These are phyloP conservation scores for Paguma larvata DNA, from an alignment of 2,797 vertebrate species.

Conservation along the genomic window DNA sequence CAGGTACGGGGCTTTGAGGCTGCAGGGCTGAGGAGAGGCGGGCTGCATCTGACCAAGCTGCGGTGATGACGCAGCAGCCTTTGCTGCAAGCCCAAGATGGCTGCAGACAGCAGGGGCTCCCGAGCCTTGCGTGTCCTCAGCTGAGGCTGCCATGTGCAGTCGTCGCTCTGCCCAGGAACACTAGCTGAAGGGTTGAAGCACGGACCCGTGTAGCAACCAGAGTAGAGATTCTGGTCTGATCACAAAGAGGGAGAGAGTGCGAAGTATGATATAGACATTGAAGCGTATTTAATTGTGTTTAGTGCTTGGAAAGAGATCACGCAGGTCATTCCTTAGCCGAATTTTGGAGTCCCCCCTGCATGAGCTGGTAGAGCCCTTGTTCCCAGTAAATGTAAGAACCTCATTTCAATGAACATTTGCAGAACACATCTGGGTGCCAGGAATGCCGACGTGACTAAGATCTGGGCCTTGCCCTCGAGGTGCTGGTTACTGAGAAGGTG, in stretches of 20 bases:
- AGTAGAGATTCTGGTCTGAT: not conserved
- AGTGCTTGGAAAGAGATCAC: not conserved
- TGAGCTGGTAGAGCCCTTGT: not conserved
- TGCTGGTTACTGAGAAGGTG: not conserved
- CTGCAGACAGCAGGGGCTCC: not conserved
- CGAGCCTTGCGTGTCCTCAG: not conserved
- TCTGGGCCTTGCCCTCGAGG: accelerated
- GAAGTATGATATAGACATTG: not conserved
- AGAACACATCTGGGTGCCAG: not conserved
- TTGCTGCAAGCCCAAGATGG: not conserved
- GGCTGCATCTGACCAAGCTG: not conserved
- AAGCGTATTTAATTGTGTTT: not conserved
- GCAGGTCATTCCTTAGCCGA: not conserved
- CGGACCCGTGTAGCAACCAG: not conserved
- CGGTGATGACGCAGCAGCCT: not conserved
- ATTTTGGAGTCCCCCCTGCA: not conserved
- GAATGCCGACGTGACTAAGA: not conserved
- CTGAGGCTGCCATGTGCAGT: not conserved
- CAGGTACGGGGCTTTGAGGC: not conserved
- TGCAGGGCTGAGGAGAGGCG: not conserved
- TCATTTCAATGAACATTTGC: not conserved
- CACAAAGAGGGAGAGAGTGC: not conserved
- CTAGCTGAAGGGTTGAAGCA: not conserved
- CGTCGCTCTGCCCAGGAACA: not conserved
- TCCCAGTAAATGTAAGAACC: not conserved